Evolutionary conservation across 35 echinoderm and acorn worm genomes (phyloP).

Genomic region (Apostichopus japonicus): DNA sequence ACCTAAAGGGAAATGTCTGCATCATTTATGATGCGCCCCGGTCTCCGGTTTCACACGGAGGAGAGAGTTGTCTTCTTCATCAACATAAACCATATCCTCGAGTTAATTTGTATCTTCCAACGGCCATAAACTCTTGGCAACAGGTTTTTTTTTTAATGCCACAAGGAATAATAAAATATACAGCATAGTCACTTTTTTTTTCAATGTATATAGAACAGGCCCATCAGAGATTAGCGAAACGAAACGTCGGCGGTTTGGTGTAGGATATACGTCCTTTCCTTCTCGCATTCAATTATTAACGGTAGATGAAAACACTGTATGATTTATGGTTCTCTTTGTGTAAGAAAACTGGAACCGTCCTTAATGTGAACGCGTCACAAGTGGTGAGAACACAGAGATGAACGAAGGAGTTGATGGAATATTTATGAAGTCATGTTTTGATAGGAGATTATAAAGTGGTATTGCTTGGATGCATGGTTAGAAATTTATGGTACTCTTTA

Average conservation of each 20-base stretch:
- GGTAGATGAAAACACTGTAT: neutral
- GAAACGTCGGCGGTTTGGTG: neutral
- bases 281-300: neutral
- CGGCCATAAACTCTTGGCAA: neutral
- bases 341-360: too few relatives aligned
- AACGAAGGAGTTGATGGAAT: too few relatives aligned
- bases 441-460: too few relatives aligned
- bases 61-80: neutral
- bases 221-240: neutral
- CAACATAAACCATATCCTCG: neutral
- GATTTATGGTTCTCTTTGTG: too few relatives aligned
- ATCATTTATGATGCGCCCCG: neutral
- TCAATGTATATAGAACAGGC: neutral
- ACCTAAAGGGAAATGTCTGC: neutral
- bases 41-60: neutral
- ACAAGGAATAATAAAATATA: neutral
- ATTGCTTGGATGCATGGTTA: too few relatives aligned
- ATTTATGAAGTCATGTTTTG: too few relatives aligned
- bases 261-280: neutral
- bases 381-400: too few relatives aligned
- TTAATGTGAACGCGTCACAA: too few relatives aligned
- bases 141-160: conserved; percentile 18
- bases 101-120: neutral
- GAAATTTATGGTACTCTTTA: too few relatives aligned
- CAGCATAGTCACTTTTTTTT: neutral